phyloP scores from a whole-genome alignment of 2,888 invertebrate species.

The Mesorhabditis sp. region DNA sequence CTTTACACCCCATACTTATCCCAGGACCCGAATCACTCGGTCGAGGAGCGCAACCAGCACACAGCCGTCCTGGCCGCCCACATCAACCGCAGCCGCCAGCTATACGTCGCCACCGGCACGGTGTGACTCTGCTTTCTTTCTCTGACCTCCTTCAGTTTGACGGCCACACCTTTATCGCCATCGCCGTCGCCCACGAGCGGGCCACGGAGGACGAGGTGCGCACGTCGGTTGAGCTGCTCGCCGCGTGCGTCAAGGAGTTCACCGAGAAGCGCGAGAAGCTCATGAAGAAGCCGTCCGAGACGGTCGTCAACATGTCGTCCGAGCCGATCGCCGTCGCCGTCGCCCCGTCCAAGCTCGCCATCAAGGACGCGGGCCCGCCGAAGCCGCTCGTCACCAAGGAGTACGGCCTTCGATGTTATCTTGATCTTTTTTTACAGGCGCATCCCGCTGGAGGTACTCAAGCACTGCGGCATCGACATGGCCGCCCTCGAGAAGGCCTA shows the following conservation, averaged over 20 bases:
- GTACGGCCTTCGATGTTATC: background rate
- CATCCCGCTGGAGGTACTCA: background rate
- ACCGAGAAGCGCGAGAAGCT: background rate
- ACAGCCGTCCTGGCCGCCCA: background rate
- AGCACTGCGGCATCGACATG: background rate
- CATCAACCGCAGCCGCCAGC: background rate
- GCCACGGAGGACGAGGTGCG: background rate
- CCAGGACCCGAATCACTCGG: background rate
- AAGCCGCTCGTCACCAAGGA: constrained; percentile 1
- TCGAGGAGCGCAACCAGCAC: background rate
- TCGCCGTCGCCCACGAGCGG: background rate
- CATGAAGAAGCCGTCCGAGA: background rate
- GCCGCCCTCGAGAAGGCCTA: background rate
- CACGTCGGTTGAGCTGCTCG: background rate
- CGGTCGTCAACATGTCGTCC: background rate
- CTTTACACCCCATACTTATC: background rate
- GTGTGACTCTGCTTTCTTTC: background rate
- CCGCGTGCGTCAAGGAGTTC: background rate
- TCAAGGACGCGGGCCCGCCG: constrained; percentile 4
- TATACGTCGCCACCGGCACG: background rate
- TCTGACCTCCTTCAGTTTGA: background rate
- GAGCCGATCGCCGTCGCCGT: background rate
- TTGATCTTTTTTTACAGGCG: background rate
- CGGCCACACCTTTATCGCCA: background rate
- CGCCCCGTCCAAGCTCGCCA: background rate